phyloP scores from a whole-genome alignment of 2,888 invertebrate species.

The Sarcophaga carnaria region DNA sequence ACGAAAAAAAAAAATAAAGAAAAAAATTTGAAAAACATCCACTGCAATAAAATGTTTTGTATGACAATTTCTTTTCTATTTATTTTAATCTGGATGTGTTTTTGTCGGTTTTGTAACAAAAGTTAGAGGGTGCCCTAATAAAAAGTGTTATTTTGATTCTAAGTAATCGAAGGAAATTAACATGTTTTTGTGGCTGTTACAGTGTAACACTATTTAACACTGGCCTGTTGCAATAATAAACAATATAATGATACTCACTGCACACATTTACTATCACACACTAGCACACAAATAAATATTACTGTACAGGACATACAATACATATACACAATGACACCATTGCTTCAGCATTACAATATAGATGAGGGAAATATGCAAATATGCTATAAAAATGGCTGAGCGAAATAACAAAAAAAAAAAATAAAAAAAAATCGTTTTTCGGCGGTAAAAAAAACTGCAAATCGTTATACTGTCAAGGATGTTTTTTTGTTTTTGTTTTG shows the following conservation, averaged over 20 bases:
- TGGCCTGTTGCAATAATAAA: slow-evolving; percentile 61
- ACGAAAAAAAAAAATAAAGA: slow-evolving; percentile 4
- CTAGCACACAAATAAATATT: slow-evolving; percentile 1
- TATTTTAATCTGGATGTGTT: too few species aligned
- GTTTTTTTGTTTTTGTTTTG: slow-evolving; percentile 12
- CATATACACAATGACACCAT: background rate
- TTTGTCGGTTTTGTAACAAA: background rate
- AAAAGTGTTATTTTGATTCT: slow-evolving; percentile 28
- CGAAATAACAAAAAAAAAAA: background rate
- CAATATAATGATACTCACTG: slow-evolving; percentile 44
- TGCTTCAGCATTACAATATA: slow-evolving; percentile 39
- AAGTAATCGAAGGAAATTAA: background rate
- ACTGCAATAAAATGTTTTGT: slow-evolving; percentile 43
- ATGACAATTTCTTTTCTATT: background rate
- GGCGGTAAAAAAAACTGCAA: too few species aligned
- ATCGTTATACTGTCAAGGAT: slow-evolving; percentile 48
- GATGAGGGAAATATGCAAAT: slow-evolving; percentile 67
- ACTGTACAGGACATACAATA: background rate
- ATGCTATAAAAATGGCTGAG: slow-evolving; percentile 44
- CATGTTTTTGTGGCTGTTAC: background rate
- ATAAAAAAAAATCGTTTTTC: background rate
- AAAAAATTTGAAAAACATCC: slow-evolving; percentile 10
- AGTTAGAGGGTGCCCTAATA: slow-evolving; percentile 10
- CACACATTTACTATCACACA: background rate
- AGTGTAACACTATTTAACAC: slow-evolving; percentile 8